Percentiles rank a stretch among this genome's conserved stretches.
Conservation (phyloP, 2,888 invertebrate species). For the Andrena marginata region DNA sequence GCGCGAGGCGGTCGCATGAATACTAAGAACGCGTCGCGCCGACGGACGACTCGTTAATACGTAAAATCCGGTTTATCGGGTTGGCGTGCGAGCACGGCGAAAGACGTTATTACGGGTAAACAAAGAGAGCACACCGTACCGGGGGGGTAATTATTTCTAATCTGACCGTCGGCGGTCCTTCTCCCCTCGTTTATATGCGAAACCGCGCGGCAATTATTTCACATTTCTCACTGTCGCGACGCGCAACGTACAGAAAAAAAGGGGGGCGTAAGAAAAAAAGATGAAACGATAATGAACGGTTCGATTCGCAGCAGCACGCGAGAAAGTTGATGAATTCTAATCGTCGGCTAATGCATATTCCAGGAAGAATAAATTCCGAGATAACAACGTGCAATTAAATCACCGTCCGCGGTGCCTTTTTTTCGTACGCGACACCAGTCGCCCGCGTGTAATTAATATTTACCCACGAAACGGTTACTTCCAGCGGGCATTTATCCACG, state of each 20-base stretch:
- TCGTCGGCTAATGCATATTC: conserved; percentile 62
- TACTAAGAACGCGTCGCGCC: conserved; percentile 51
- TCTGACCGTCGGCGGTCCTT: conserved; percentile 53
- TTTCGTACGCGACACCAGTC: neutral
- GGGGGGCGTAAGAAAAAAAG: neutral
- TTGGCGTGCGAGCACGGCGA: conserved; percentile 51
- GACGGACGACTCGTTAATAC: conserved; percentile 59
- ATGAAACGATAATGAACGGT: conserved; percentile 6
- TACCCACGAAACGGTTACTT: conserved; percentile 45
- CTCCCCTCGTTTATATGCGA: conserved; percentile 47
- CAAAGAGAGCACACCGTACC: conserved; percentile 55
- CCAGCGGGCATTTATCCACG: conserved; percentile 35
- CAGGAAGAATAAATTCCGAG: conserved; percentile 60
- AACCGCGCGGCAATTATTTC: conserved; percentile 49
- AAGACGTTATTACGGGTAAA: conserved; percentile 63
- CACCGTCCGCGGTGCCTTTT: conserved; percentile 42
- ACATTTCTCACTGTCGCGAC: conserved; percentile 52
- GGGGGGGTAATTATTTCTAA: conserved; percentile 68
- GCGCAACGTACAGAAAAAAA: neutral
- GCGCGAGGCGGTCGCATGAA: conserved; percentile 52
- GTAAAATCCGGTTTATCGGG: conserved; percentile 68
- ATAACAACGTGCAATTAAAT: conserved; percentile 68
- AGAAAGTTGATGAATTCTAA: conserved; percentile 64
- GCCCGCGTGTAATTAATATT: conserved; percentile 53
- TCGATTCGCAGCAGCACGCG: conserved; percentile 46